phyloP scores from a whole-genome alignment of 2,797 vertebrate genomes.

The Lacerta viridis region DNA sequence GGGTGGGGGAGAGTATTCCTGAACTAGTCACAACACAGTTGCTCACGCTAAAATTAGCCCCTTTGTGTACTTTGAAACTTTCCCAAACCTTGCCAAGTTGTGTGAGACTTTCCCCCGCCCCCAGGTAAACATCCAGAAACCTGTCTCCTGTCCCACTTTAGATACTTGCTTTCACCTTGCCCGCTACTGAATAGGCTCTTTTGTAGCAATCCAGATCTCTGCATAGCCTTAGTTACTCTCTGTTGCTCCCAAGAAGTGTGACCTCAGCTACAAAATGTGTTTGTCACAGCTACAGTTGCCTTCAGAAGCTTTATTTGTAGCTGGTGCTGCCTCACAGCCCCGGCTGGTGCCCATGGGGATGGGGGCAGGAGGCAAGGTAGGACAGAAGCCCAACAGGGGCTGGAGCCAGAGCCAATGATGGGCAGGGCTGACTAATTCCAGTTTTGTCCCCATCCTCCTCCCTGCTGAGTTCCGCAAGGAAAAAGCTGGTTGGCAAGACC shows the following conservation, averaged over 20 bases:
- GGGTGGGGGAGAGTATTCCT: conserved; percentile 57
- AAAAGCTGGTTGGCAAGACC: too few relatives aligned
- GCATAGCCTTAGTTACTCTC: conserved; percentile 10
- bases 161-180: neutral
- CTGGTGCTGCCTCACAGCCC: neutral
- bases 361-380: too few relatives aligned
- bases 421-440: too few relatives aligned
- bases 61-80: conserved; percentile 48
- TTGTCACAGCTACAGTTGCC: neutral
- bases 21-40: conserved; percentile 59
- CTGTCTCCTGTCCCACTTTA: conserved; percentile 42
- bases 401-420: too few relatives aligned
- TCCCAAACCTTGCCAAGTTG: conserved; percentile 53
- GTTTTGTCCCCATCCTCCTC: too few relatives aligned
- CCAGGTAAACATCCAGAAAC: conserved; percentile 64
- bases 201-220: neutral
- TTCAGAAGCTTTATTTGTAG: neutral
- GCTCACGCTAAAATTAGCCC: conserved; percentile 55
- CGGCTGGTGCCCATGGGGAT: too few relatives aligned
- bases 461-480: too few relatives aligned
- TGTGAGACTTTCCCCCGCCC: conserved; percentile 61
- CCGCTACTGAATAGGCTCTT: conserved; percentile 23
- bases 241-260: neutral
- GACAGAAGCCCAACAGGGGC: too few relatives aligned
- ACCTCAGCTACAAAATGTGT: neutral